Conservation (phyloP, 1,140 invertebrate species). For the Phocides pigmalion region DNA sequence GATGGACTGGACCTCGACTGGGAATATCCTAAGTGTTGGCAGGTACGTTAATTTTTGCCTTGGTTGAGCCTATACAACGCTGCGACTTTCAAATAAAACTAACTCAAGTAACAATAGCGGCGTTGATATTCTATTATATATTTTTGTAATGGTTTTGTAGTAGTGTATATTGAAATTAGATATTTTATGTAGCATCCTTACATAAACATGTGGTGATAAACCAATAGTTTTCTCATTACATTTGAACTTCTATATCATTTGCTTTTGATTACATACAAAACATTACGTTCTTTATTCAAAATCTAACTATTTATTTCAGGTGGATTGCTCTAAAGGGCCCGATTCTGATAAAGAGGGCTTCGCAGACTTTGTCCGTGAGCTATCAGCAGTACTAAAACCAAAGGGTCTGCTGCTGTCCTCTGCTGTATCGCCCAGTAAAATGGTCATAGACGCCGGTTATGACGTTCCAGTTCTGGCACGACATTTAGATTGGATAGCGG, state of each 20-base stretch:
- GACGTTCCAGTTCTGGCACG: slow-evolving; percentile 89
- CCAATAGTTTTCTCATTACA: too few relatives aligned
- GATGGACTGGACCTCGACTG: slow-evolving; percentile 95
- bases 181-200: too few relatives aligned
- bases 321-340: slow-evolving; percentile 93
- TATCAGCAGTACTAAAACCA: slow-evolving; percentile 89
- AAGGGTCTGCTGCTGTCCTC: slow-evolving; percentile 90
- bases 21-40: slow-evolving; percentile 96
- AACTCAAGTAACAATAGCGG: too few relatives aligned
- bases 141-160: too few relatives aligned
- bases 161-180: too few relatives aligned
- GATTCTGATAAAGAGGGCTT: slow-evolving; percentile 92
- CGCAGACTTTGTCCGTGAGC: slow-evolving; percentile 88
- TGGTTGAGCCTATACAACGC: too few relatives aligned
- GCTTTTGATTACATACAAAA: too few relatives aligned
- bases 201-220: too few relatives aligned
- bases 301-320: slow-evolving; percentile 67
- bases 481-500: slow-evolving; percentile 93
- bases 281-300: too few relatives aligned
- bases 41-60: slow-evolving; percentile 82
- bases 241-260: too few relatives aligned
- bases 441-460: slow-evolving; percentile 93
- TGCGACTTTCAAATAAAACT: too few relatives aligned
- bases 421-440: slow-evolving; percentile 94
- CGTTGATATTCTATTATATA: too few relatives aligned